Percentiles rank a stretch among this genome's conserved stretches.
phyloP scores from a whole-genome alignment of 2,113 vertebrate genomes.

The Mustelus asterias region DNA sequence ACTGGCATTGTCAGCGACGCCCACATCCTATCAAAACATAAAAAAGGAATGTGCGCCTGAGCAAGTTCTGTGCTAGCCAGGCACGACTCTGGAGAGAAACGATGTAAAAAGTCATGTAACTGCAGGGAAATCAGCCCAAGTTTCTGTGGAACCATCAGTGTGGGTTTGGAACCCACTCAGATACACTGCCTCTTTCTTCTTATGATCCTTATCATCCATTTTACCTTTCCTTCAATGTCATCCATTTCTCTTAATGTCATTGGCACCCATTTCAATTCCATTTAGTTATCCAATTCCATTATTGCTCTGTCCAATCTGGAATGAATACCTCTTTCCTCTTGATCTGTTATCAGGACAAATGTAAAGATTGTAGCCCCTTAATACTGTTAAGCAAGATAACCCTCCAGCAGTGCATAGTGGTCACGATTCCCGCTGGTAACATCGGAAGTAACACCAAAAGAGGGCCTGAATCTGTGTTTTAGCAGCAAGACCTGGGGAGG shows the following conservation, averaged over 20 bases:
- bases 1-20: background rate
- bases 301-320: background rate
- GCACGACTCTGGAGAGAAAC: background rate
- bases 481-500: background rate
- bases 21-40: background rate
- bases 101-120: background rate
- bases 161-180: no score
- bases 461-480: background rate
- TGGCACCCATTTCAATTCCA: background rate
- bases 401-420: background rate
- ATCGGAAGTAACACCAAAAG: background rate
- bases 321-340: background rate
- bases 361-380: background rate
- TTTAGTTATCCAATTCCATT: background rate
- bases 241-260: background rate
- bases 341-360: background rate
- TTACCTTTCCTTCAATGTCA: background rate
- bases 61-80: background rate
- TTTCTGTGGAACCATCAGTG: no score
- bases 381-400: background rate
- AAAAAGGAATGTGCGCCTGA: background rate
- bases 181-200: background rate
- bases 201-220: background rate
- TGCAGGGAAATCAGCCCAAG: no score
- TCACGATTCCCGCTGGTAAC: background rate